phyloP scores from a whole-genome alignment of 1,140 invertebrate genomes.

The Aphaenogaster rudis region DNA sequence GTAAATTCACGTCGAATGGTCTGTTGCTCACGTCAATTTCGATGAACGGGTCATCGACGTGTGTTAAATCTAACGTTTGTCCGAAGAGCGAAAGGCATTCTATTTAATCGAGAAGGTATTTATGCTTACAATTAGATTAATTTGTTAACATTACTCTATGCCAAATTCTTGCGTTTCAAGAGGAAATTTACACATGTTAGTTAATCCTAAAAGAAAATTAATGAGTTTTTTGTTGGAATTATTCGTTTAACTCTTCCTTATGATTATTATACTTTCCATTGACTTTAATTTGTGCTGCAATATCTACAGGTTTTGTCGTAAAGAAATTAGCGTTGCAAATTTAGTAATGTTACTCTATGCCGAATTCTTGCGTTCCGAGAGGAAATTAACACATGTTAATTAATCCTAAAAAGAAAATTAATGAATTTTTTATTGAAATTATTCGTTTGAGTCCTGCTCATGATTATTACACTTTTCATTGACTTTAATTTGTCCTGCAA shows the following conservation, averaged over 20 bases:
- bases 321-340: too few species aligned
- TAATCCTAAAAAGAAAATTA: not conserved
- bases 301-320: not conserved
- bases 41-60: not conserved
- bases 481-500: not conserved
- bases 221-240: not conserved
- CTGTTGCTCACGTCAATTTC: not conserved
- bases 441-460: not conserved
- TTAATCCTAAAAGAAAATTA: not conserved
- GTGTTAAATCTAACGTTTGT: not conserved
- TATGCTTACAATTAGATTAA: not conserved
- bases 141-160: not conserved
- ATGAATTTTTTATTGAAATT: not conserved
- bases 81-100: too few species aligned
- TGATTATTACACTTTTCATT: not conserved
- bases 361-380: not conserved
- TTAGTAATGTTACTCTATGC: not conserved
- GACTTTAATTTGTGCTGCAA: not conserved
- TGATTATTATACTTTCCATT: not conserved
- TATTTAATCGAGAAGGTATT: not conserved
- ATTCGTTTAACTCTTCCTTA: not conserved
- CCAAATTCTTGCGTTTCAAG: not conserved
- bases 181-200: constrained; percentile 3
- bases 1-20: not conserved
- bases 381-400: constrained; percentile 4